Base-by-base conservation (phyloP, 2,888 invertebrate genomes). In the Eumerus sabulonum region DNA sequence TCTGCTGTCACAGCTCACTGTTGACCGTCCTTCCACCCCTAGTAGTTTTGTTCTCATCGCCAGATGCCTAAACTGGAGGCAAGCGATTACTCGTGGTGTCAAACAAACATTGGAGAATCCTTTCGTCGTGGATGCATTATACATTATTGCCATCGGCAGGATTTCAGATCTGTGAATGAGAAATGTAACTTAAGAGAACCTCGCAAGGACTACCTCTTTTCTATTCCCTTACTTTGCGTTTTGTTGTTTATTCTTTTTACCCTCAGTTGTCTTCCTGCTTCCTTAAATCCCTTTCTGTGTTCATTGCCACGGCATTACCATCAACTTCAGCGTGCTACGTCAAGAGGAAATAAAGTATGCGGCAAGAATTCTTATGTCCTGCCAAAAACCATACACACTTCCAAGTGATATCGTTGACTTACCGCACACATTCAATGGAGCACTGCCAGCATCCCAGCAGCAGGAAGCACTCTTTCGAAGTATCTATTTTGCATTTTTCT, bases 331-430 rank as follows among this genome's bases (percentile, higher is more conserved):
- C 57, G 64, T 63, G 48, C 27, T 18, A 36, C 13, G 44, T 73
- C 62, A 56, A 77, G 73, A 68, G 63, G 38, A 63, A 27, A 79
- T 79, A 79, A 79, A 79, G 70, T 79, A 74, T 74, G 64, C 63
- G 73, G 68, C 67, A 62, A 74, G 64, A 74, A 74, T 74, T 63
- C 54, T 56, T 74, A 59, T 74, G 63, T 79, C 79, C 79, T 79
- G 79, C 79, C 79, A 79, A 70, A 79, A 79, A 74, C 79, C 73
- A 70, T 79, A 70, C 47, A 74, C 74, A 64, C 70, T 70, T 79
- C 63, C 64, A 79, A 74, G 44, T 60, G 54, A 70, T 79, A 74
- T 50, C 74, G 56, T 70, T 56, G 74, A 70, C 54, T 79, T 59
- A 60, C 68, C 57, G 19, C 56, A 50, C 27, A 27, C 2, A 27